Conservation (phyloP, 1,140 invertebrate species). For the Zaprionus lachaisei region DNA sequence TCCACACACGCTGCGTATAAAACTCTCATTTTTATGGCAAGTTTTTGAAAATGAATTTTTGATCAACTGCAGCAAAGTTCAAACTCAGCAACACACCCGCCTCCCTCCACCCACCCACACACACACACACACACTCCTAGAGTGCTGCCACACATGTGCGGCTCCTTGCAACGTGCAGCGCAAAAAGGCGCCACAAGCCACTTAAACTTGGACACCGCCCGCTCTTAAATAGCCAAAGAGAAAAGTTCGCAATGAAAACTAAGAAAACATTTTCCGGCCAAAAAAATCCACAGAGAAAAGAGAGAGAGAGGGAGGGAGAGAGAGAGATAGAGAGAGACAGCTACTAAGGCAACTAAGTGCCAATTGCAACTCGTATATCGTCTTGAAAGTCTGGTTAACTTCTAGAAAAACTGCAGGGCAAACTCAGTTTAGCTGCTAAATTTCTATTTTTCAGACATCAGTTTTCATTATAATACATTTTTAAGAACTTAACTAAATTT, state of each 20-base stretch:
- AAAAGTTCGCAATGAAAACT: conserved; percentile 55
- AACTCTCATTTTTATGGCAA: conserved; percentile 77
- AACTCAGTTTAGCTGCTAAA: neutral
- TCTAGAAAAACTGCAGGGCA: neutral
- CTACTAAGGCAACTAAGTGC: conserved; percentile 5
- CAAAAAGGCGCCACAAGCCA: conserved; percentile 46
- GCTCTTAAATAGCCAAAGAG: conserved; percentile 41
- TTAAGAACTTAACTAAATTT: neutral
- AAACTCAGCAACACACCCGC: conserved; percentile 47
- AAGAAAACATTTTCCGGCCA: conserved; percentile 19
- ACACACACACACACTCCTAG: conserved; percentile 11
- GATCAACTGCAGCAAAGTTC: conserved; percentile 82
- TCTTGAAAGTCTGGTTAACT: neutral
- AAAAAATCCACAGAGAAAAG: neutral
- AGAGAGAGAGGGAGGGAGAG: neutral
- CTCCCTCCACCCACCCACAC: neutral
- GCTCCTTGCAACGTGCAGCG: conserved; percentile 35
- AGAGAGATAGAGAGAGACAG: neutral
- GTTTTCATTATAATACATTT: neutral
- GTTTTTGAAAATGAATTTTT: conserved; percentile 82
- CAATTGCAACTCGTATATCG: conserved; percentile 10
- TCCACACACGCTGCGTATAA: conserved; percentile 52
- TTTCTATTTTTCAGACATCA: neutral
- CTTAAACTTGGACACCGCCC: conserved; percentile 56
- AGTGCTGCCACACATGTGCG: conserved; percentile 3